A percentile compares a stretch with the other conserved stretches of the same genome.
phyloP scores from a whole-genome alignment of 2,797 vertebrate species.

The Sebastes hopkinsi region DNA sequence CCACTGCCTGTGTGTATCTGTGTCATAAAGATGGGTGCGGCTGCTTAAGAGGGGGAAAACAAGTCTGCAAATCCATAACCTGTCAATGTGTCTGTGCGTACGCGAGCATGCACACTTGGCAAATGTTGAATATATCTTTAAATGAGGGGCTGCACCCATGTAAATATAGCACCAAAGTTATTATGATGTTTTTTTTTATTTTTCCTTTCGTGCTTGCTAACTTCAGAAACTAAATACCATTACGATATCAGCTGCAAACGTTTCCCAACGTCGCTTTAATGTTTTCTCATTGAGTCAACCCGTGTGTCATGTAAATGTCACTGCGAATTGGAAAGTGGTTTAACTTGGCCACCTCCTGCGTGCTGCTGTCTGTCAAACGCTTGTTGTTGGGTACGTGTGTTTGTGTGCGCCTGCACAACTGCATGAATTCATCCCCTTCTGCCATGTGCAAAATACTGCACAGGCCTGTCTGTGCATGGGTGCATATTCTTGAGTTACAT shows the following conservation, averaged over 20 bases:
- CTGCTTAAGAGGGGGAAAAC: background rate
- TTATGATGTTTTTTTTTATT: background rate
- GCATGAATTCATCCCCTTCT: constrained; percentile 57
- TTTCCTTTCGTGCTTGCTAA: background rate
- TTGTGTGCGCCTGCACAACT: constrained; percentile 53
- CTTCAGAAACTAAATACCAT: background rate
- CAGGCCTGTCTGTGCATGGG: constrained; percentile 64
- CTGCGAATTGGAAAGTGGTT: constrained; percentile 54
- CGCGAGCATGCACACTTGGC: background rate
- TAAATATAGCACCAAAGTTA: constrained; percentile 1
- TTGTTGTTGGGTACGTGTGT: constrained; percentile 56
- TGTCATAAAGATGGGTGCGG: constrained; percentile 28
- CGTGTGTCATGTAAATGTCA: constrained; percentile 67
- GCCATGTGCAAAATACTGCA: constrained; percentile 57
- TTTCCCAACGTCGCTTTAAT: constrained; percentile 17
- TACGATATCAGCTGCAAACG: constrained; percentile 8
- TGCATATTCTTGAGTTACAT: constrained; percentile 67
- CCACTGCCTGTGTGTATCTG: constrained; percentile 1
- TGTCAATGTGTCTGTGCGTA: constrained; percentile 4
- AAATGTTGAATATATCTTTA: background rate
- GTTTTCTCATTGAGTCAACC: constrained; percentile 33
- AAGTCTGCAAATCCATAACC: constrained; percentile 13
- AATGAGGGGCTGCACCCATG: background rate
- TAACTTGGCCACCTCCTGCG: constrained; percentile 58
- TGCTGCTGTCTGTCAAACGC: constrained; percentile 73